Evolutionary conservation across 2,113 vertebrate genomes (phyloP).

Genomic region (Oncorhynchus nerka): DNA sequence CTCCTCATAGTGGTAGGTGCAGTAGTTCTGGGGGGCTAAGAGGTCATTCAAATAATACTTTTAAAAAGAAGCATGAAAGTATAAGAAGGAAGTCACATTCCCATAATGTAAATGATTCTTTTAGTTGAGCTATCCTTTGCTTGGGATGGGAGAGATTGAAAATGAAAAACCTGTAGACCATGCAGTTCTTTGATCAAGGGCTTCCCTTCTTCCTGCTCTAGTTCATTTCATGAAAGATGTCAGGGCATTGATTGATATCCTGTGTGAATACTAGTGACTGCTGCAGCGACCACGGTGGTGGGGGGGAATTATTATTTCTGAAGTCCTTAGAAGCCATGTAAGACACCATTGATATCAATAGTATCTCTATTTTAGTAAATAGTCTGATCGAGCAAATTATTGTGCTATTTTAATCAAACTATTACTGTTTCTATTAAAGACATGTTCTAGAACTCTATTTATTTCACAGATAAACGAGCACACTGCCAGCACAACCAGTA

Average conservation of each 20-base stretch:
- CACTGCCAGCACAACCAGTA: conserved; percentile 27
- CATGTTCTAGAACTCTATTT: conserved; percentile 41
- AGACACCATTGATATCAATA: not conserved
- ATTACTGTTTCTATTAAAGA: conserved; percentile 29
- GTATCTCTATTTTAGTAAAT: too few species aligned
- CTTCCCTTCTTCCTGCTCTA: not conserved
- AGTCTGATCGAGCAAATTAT: not conserved
- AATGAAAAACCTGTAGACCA: not conserved
- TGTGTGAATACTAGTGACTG: not conserved
- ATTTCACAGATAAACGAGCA: conserved; percentile 53
- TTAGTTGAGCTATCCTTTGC: not conserved
- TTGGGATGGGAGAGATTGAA: not conserved
- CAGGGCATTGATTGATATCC: not conserved
- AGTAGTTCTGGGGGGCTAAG: not conserved
- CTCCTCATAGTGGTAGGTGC: not conserved
- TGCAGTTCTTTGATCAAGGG: not conserved
- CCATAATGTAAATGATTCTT: not conserved
- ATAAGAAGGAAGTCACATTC: not conserved
- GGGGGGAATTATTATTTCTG: not conserved
- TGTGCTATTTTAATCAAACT: not conserved
- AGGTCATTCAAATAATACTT: not conserved
- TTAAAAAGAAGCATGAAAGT: not conserved
- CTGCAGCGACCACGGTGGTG: not conserved
- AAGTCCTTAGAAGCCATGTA: not conserved
- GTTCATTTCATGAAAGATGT: not conserved